Percentiles rank a stretch among this genome's conserved stretches.
phyloP scores from a whole-genome alignment of 2,888 invertebrate genomes.

The Blastobasis lacticolella region DNA sequence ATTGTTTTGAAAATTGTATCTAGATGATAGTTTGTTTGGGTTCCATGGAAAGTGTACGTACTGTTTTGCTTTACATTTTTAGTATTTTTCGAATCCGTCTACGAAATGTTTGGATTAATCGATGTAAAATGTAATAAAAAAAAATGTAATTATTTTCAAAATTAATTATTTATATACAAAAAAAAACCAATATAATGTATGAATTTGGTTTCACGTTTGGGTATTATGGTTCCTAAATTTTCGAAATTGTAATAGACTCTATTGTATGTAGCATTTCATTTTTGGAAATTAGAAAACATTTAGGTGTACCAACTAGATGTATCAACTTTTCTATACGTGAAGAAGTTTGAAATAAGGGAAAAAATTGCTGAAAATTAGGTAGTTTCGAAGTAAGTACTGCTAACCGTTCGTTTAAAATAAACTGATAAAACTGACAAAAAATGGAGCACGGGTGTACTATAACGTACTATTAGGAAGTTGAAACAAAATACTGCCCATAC shows the following conservation, averaged over 20 bases:
- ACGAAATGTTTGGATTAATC: conserved; percentile 63
- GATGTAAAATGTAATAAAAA: conserved; percentile 54
- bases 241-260: conserved; percentile 74
- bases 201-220: conserved; percentile 70
- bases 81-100: conserved; percentile 68
- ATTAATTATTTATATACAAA: conserved; percentile 50
- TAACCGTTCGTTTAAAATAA: conserved; percentile 49
- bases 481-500: conserved; percentile 65
- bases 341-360: conserved; percentile 59
- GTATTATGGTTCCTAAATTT: conserved; percentile 76
- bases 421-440: conserved; percentile 45
- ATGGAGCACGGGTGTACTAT: conserved; percentile 71
- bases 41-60: conserved; percentile 50
- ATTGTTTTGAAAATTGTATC: conserved; percentile 54
- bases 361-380: conserved; percentile 58
- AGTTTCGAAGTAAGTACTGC: conserved; percentile 60
- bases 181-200: conserved; percentile 53
- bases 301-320: conserved; percentile 72
- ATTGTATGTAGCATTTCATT: conserved; percentile 70
- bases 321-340: conserved; percentile 70
- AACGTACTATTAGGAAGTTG: conserved; percentile 67
- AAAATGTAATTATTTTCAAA: conserved; percentile 69
- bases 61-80: conserved; percentile 57
- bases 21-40: conserved; percentile 64
- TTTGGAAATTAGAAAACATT: conserved; percentile 65